phyloP scores from a whole-genome alignment of 2,113 vertebrate species.

The Columba livia region DNA sequence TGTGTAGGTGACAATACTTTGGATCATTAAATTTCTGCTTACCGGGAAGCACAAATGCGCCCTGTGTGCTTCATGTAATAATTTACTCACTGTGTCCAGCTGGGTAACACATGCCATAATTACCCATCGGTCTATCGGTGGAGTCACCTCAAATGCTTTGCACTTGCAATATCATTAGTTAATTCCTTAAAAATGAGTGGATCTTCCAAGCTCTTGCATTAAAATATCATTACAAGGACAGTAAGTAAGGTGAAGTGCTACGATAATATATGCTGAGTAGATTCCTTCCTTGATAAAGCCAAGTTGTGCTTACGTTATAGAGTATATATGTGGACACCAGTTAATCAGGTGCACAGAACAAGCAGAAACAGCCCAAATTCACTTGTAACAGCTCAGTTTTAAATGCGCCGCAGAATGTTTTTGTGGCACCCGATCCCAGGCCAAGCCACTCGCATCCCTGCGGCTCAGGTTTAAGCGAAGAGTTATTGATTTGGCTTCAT shows the following conservation, averaged over 20 bases:
- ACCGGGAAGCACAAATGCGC: background rate
- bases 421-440: background rate
- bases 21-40: background rate
- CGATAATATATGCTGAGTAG: rapidly evolving
- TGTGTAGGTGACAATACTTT: rapidly evolving
- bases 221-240: background rate
- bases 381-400: background rate
- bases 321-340: background rate
- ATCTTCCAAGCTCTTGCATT: background rate
- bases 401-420: background rate
- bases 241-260: background rate
- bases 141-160: background rate
- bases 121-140: rapidly evolving
- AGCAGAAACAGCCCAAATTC: background rate
- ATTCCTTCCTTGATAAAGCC: background rate
- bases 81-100: background rate
- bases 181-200: background rate
- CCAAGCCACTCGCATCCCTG: rapidly evolving
- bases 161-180: background rate
- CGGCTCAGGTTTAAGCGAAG: background rate
- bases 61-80: rapidly evolving
- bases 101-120: rapidly evolving
- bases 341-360: rapidly evolving
- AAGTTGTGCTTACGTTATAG: background rate
- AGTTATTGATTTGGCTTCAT: background rate